Conservation (phyloP, 2,797 vertebrate genomes). For the Rhincodon typus region DNA sequence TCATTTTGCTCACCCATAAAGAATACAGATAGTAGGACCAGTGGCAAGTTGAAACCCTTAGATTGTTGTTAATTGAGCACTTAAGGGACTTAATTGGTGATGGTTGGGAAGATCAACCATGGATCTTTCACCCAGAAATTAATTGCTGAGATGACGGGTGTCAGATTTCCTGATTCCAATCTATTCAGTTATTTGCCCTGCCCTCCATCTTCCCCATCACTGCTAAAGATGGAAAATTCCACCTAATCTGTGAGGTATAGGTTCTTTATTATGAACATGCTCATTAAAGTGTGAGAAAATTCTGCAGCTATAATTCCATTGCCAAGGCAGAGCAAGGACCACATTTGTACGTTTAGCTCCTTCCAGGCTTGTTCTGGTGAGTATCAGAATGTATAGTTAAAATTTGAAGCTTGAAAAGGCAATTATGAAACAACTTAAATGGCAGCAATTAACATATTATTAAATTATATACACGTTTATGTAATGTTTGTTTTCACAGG, state of each 20-base stretch:
- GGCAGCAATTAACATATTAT: neutral
- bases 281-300: neutral
- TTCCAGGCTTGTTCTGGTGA: neutral
- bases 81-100: too few relatives aligned
- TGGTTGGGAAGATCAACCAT: too few relatives aligned
- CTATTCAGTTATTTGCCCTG: too few relatives aligned
- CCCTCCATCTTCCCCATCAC: too few relatives aligned
- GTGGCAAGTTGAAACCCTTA: too few relatives aligned
- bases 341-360: neutral
- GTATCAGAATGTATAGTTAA: neutral
- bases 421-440: neutral
- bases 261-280: neutral
- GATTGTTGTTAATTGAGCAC: too few relatives aligned
- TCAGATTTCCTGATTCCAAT: too few relatives aligned
- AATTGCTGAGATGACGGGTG: too few relatives aligned
- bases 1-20: too few relatives aligned
- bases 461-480: neutral
- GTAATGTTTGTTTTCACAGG: conserved; percentile 57
- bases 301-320: neutral
- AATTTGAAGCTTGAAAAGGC: neutral
- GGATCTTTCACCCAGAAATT: too few relatives aligned
- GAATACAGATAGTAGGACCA: too few relatives aligned
- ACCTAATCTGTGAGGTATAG: neutral
- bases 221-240: too few relatives aligned
- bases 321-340: neutral